Percentiles rank a stretch among this genome's conserved stretches.
Conservation (phyloP, 2,113 vertebrate species). For the human (Homo sapiens) region DNA sequence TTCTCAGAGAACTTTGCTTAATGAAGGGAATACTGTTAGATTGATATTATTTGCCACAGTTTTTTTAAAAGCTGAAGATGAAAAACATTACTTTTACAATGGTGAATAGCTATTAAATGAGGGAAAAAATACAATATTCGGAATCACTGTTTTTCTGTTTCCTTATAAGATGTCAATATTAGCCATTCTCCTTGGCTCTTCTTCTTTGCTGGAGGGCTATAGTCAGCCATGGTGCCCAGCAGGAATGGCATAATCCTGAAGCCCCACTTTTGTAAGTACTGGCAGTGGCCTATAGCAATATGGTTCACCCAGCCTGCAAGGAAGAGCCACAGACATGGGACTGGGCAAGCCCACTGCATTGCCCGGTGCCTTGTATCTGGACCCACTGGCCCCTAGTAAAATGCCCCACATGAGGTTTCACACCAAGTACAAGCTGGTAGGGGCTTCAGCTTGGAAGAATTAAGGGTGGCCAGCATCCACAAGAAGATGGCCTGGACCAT, state of each 20-base stretch:
- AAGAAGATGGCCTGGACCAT: neutral
- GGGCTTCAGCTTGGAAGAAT: constrained; percentile 74
- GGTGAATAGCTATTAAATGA: neutral
- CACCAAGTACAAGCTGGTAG: neutral
- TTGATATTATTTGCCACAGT: neutral
- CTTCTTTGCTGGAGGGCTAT: constrained; percentile 79
- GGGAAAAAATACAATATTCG: neutral
- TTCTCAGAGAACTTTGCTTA: neutral
- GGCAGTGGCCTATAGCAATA: constrained; percentile 94
- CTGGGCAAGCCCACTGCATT: constrained; percentile 86
- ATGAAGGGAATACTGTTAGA: neutral
- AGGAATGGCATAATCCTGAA: constrained; percentile 96
- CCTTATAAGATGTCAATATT: neutral
- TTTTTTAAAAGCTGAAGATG: neutral
- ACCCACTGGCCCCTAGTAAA: neutral
- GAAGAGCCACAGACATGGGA: constrained; percentile 91
- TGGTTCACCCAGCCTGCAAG: constrained; percentile 97
- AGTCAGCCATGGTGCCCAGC: constrained; percentile 93
- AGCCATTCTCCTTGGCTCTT: neutral
- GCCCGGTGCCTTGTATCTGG: too few relatives aligned
- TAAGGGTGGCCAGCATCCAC: neutral
- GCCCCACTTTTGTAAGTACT: constrained; percentile 96
- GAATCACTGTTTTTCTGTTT: neutral
- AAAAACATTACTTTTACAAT: neutral
- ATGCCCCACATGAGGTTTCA: neutral